Evolutionary conservation across 2,797 vertebrate species (phyloP).

Genomic region (Amblyopsis hoosieri): DNA sequence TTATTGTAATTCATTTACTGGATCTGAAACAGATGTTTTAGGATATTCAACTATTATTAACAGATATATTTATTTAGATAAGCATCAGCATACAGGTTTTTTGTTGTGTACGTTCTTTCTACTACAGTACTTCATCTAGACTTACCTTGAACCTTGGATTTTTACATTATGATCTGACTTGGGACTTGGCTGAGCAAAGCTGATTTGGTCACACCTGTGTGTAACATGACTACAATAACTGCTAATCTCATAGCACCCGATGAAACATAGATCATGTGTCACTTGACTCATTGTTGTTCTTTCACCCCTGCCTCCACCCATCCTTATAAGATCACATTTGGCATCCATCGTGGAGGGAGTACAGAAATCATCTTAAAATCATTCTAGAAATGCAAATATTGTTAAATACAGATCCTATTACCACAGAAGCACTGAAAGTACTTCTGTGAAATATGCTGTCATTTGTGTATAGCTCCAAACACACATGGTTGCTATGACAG

Average conservation of each 20-base stretch:
- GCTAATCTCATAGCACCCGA: not conserved
- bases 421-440: not conserved
- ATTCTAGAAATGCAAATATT: conserved; percentile 1
- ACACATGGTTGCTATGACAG: not conserved
- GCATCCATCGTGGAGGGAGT: conserved; percentile 11
- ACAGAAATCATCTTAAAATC: conserved; percentile 9
- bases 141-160: too few relatives aligned
- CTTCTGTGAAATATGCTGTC: not conserved
- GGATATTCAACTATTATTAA: too few relatives aligned
- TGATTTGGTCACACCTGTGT: too few relatives aligned
- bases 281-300: conserved; percentile 14
- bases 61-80: too few relatives aligned
- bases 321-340: conserved; percentile 21
- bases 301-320: not conserved
- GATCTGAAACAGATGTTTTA: too few relatives aligned
- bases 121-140: too few relatives aligned
- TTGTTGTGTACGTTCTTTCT: too few relatives aligned
- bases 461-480: not conserved
- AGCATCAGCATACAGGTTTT: too few relatives aligned
- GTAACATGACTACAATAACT: too few relatives aligned
- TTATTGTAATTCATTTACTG: too few relatives aligned
- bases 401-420: not conserved
- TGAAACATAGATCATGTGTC: conserved; percentile 5
- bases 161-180: too few relatives aligned
- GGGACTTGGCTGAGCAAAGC: too few relatives aligned